A percentile compares a stretch with the other conserved stretches of the same genome.
These are phyloP conservation scores for Antheraea pernyi DNA, from an alignment of 1,140 invertebrate species.

Conservation along the genomic window DNA sequence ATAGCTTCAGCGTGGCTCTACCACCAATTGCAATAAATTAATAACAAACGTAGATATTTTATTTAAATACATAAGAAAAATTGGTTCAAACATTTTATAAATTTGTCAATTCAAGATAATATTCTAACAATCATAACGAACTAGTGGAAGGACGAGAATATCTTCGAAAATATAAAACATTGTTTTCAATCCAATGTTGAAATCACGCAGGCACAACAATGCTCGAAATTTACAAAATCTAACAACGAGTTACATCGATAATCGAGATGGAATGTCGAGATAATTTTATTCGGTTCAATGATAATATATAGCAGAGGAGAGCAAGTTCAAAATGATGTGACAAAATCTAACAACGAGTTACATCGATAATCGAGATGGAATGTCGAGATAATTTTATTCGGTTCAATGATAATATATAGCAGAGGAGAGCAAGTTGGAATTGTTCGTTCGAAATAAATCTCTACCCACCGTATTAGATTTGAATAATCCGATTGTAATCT, in stretches of 20 bases:
- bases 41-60: too few species aligned
- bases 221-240: slow-evolving; percentile 25
- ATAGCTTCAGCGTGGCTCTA: too few species aligned
- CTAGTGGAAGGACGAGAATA: background rate
- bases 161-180: background rate
- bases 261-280: too few species aligned
- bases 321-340: too few species aligned
- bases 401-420: slow-evolving; percentile 23
- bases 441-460: slow-evolving; percentile 30
- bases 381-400: slow-evolving; percentile 34
- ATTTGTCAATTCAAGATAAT: background rate
- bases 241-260: too few species aligned
- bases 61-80: too few species aligned
- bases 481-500: slow-evolving; percentile 57
- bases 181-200: slow-evolving; percentile 18
- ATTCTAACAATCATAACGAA: background rate
- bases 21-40: too few species aligned
- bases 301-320: too few species aligned
- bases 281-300: too few species aligned
- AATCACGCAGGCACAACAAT: slow-evolving; percentile 17
- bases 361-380: slow-evolving; percentile 34
- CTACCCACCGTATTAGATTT: slow-evolving; percentile 41
- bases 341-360: slow-evolving; percentile 27
- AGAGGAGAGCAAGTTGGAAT: background rate
- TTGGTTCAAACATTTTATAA: too few species aligned